Base-by-base conservation (phyloP, 2,888 invertebrate genomes). In the Melipona beecheii region DNA sequence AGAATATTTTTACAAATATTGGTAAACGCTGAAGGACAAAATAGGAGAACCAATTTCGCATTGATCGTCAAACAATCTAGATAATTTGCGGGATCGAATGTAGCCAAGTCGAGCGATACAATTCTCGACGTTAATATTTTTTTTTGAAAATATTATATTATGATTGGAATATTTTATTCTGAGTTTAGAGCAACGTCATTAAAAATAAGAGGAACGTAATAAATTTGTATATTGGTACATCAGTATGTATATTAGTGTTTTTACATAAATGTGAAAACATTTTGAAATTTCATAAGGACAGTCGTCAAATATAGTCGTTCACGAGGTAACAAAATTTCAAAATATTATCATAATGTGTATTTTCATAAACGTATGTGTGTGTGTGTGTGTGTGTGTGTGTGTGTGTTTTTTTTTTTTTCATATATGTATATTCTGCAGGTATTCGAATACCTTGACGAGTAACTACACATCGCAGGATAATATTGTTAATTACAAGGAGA, bases 51-150 rank as follows among this genome's bases (percentile, higher is more conserved):
- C 71, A 78, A 74, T 75, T 81, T 81, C 69, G 43, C 72, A 83
- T 81, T 64, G 83, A 81, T 73, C 76, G 68, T 56, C 24, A n/a
- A 0, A 15, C 71, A 81, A 81, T 69, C 69, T 81, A 54, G 43
- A 71, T 66, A 75, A 75, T 82, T 75, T 36, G 54, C 43, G 27
- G 65, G 17, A 54, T 65, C 60, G 74, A 75, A 60, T 58, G n/a
- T 66, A 60, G 27, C n/a, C 54, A 58, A 65, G 71, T 79, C 50
- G 56, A 36, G 43, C 36, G 27, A 4, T 19, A 15, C 13, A 52
- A 43, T 52, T 5, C 43, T 13, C 64, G 13, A 1, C 13, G 13
- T 64, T 64, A 21, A 62, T 19, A 64, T 21, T 64, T 64, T 13
- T 31, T 13, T 4, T 27, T 13, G 13, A 13, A 13, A 64, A 31